phyloP scores from a whole-genome alignment of 1,140 invertebrate genomes.

The Tribolium madens region DNA sequence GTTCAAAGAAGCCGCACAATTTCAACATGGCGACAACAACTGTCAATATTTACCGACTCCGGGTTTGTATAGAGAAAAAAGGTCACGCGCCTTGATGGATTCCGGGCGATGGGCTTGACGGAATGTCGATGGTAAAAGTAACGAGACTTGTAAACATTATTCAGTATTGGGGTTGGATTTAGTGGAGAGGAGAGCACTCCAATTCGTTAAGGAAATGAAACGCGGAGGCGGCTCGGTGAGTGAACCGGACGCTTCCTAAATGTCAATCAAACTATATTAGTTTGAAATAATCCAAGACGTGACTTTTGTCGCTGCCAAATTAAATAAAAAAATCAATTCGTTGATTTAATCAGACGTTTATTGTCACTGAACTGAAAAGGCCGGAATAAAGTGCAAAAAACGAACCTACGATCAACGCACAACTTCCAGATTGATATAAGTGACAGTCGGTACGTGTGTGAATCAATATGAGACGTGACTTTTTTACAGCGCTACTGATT shows the following conservation, averaged over 20 bases:
- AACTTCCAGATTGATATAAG: background rate
- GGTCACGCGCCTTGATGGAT: background rate
- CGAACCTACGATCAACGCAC: background rate
- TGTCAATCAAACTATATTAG: no score
- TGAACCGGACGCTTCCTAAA: no score
- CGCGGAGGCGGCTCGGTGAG: background rate
- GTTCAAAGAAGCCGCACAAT: slow-evolving; percentile 30
- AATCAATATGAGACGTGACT: background rate
- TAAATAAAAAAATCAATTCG: background rate
- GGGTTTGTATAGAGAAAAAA: background rate
- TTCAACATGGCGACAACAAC: slow-evolving; percentile 22
- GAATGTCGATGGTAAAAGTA: background rate
- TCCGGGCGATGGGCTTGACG: background rate
- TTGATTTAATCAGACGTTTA: background rate
- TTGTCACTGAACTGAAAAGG: background rate
- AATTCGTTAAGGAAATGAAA: background rate
- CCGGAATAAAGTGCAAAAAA: background rate
- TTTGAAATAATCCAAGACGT: background rate
- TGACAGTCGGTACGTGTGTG: background rate
- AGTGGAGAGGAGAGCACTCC: background rate
- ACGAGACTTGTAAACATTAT: background rate
- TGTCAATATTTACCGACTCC: slow-evolving; percentile 18
- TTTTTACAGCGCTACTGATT: background rate
- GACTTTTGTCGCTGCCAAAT: background rate
- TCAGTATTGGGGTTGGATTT: background rate